Evolutionary conservation across 2,797 vertebrate species (phyloP), one percentile per base, ranked within the genome.

Genomic region (Gobio occitaniae): DNA sequence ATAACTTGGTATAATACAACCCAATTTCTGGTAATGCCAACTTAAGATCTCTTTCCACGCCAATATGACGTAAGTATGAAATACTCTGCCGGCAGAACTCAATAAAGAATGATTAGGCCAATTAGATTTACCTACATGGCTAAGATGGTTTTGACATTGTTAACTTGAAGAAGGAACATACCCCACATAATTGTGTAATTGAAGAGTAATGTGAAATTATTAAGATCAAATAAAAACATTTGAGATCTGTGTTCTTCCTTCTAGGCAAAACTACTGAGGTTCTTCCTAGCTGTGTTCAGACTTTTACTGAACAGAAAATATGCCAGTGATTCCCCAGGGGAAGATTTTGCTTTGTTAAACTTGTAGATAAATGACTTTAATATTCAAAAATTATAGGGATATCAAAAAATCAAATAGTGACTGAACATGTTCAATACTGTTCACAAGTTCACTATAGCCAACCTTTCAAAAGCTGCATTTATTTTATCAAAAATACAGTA

Each of bases 61-160:
- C 74, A 54, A n/a, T 15, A 69, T 84, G 83, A 84, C 52, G 50
- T 16, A 69, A 78, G 16, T 70, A 68, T 78, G 65, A 78, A 47
- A 66, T 56, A n/a, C 21, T 69, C 74, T 44, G 50, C 25, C 6
- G 41, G 38, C 17, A 78, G 75, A 61, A 78, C 63, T 78, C 82
- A 68, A 78, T 78, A 84, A 69, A 69, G 74, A 41, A 70, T 25
- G 65, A 84, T 84, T 84, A 32, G 13, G 25, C 13, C 61, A 3
- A 78, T 69, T 61, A 41, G 75, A 84, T 84, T 84, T 54, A 36
- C 65, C 83, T 78, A 25, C 38, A 36, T 48, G n/a, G 74, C 50
- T 69, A n/a, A 78, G 4, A 41, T 77, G 52, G 47, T 66, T 83
- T 21, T 63, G 71, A 52, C 52, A 61, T 78, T 32, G 19, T 56